phyloP scores from a whole-genome alignment of 2,888 invertebrate species.

The Drosophila bunnanda region DNA sequence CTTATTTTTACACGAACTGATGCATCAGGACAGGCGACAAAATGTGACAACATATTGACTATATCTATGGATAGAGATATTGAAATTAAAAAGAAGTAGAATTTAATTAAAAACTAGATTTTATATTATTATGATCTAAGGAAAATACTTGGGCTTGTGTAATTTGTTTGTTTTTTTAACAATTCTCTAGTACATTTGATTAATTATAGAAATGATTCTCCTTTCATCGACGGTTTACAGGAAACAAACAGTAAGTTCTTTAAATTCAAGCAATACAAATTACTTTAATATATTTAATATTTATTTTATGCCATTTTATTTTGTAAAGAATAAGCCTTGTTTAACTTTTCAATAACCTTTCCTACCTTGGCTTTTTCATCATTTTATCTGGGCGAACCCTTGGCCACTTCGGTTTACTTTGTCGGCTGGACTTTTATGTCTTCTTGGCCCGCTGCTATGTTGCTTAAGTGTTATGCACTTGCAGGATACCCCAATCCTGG shows the following conservation, averaged over 20 bases:
- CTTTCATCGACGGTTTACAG: too few species aligned
- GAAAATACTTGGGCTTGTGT: too few species aligned
- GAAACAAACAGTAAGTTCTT: too few species aligned
- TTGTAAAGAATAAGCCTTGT: background rate
- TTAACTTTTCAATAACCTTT: background rate
- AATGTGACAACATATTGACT: conserved; percentile 4
- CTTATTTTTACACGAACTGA: conserved; percentile 44
- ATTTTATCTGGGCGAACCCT: background rate
- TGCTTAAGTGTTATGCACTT: conserved; percentile 79
- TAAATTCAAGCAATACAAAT: background rate
- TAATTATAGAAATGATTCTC: background rate
- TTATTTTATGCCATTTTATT: too few species aligned
- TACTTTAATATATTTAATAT: background rate
- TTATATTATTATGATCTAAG: too few species aligned
- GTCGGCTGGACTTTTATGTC: conserved; percentile 65
- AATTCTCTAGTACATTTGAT: background rate
- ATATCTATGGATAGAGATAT: background rate
- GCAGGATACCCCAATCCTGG: conserved; percentile 43
- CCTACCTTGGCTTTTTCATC: background rate
- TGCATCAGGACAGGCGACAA: conserved; percentile 67
- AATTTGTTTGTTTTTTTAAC: background rate
- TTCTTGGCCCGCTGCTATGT: conserved; percentile 51
- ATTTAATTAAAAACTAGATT: background rate
- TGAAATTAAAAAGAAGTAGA: too few species aligned
- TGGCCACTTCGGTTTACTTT: conserved; percentile 39